phyloP scores from a whole-genome alignment of 2,888 invertebrate species.

The Eupithecia pulchellata region DNA sequence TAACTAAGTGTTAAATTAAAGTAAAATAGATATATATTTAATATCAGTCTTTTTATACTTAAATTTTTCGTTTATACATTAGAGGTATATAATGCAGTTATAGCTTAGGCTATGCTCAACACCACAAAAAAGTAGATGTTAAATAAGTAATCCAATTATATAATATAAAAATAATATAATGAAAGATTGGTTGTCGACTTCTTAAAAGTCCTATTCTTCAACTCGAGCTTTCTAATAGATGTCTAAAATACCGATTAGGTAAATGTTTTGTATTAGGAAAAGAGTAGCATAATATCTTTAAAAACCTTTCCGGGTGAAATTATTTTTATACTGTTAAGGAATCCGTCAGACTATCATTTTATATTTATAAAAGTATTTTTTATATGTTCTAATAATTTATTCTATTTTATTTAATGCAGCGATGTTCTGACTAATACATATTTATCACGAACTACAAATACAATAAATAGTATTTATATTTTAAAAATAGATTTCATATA shows the following conservation, averaged over 20 bases:
- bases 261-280: slow-evolving; percentile 31
- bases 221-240: slow-evolving; percentile 81
- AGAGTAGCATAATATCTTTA: slow-evolving; percentile 22
- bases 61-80: slow-evolving; percentile 21
- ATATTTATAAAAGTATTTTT: background rate
- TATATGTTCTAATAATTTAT: background rate
- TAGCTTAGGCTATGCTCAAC: slow-evolving; percentile 71
- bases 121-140: slow-evolving; percentile 43
- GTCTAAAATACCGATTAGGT: slow-evolving; percentile 49
- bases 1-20: slow-evolving; percentile 58
- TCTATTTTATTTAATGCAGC: background rate
- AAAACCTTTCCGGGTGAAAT: slow-evolving; percentile 37
- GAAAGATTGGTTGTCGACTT: slow-evolving; percentile 79
- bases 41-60: slow-evolving; percentile 41
- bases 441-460: background rate
- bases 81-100: slow-evolving; percentile 42
- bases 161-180: slow-evolving; percentile 47
- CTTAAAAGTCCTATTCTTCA: slow-evolving; percentile 76
- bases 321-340: slow-evolving; percentile 46
- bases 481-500: background rate
- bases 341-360: slow-evolving; percentile 7
- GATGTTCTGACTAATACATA: background rate
- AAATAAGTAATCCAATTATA: slow-evolving; percentile 35
- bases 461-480: background rate
- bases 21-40: slow-evolving; percentile 52